Evolutionary conservation across 2,113 vertebrate genomes (phyloP).

Genomic region (Empidonax traillii): DNA sequence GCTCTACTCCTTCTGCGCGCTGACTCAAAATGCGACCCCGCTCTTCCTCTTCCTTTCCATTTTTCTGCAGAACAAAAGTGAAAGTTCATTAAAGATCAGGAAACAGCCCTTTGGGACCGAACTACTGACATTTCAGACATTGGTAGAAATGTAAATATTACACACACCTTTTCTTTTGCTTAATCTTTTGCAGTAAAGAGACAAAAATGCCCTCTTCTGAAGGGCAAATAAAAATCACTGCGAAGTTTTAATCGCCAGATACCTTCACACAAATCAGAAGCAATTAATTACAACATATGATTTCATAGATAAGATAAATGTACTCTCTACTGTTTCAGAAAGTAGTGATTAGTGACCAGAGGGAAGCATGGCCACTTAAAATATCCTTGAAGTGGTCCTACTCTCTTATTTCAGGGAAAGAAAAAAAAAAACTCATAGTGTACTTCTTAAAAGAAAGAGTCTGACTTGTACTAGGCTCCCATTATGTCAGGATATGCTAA

Average conservation of each 20-base stretch:
- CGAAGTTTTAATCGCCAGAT: background rate
- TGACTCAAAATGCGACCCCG: constrained; percentile 86
- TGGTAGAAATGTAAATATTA: background rate
- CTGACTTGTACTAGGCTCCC: background rate
- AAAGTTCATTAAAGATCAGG: constrained; percentile 34
- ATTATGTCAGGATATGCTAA: background rate
- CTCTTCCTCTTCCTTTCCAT: constrained; percentile 85
- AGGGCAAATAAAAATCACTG: background rate
- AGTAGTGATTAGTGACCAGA: background rate
- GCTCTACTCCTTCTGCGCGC: constrained; percentile 87
- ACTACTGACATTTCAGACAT: background rate
- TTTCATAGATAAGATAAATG: background rate
- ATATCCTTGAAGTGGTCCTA: background rate
- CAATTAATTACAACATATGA: background rate
- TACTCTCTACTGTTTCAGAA: background rate
- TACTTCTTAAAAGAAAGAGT: background rate
- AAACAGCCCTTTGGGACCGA: background rate
- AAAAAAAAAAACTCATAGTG: fast-evolving
- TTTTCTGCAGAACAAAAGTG: constrained; percentile 79
- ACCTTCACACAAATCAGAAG: background rate
- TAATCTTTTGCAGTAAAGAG: background rate
- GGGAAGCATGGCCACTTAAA: background rate
- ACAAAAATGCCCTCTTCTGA: background rate
- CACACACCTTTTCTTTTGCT: background rate
- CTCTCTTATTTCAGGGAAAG: background rate